phyloP scores from a whole-genome alignment of 2,888 invertebrate species.

The Amblyteles armatorius region DNA sequence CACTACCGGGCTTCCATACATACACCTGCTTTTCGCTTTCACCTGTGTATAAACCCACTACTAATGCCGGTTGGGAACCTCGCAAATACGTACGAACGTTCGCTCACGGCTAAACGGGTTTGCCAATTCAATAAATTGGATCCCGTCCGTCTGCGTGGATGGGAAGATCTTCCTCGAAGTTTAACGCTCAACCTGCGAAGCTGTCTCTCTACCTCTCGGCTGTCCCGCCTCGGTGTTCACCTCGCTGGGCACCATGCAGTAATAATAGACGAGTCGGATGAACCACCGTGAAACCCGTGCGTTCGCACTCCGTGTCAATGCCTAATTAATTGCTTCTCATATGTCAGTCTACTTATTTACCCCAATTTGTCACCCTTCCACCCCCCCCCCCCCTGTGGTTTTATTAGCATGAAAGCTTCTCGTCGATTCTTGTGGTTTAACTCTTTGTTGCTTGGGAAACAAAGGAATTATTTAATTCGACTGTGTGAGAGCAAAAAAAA shows the following conservation, averaged over 20 bases:
- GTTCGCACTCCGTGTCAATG: constrained; percentile 2
- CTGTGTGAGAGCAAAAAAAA: background rate
- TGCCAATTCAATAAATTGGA: constrained; percentile 62
- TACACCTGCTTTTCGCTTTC: constrained; percentile 12
- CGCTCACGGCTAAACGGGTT: constrained; percentile 58
- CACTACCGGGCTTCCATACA: constrained; percentile 7
- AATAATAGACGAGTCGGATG: constrained; percentile 24
- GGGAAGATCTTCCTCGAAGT: constrained; percentile 49
- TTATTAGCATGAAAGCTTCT: no score
- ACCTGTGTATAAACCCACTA: constrained; percentile 1
- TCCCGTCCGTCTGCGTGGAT: constrained; percentile 38
- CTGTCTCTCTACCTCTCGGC: background rate
- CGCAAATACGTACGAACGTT: constrained; percentile 53
- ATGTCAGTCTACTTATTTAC: constrained; percentile 22
- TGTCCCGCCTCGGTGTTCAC: constrained; percentile 1
- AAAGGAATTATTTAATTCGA: background rate
- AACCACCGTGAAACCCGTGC: constrained; percentile 19
- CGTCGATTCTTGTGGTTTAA: background rate
- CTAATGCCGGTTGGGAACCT: constrained; percentile 35
- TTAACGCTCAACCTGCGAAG: constrained; percentile 28
- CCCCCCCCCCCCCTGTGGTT: background rate
- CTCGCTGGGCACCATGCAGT: constrained; percentile 27
- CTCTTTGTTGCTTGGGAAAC: background rate
- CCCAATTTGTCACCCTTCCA: background rate
- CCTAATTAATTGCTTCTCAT: constrained; percentile 52